Evolutionary conservation across 2,888 invertebrate species (phyloP).

Genomic region (Dryococelus australis): DNA sequence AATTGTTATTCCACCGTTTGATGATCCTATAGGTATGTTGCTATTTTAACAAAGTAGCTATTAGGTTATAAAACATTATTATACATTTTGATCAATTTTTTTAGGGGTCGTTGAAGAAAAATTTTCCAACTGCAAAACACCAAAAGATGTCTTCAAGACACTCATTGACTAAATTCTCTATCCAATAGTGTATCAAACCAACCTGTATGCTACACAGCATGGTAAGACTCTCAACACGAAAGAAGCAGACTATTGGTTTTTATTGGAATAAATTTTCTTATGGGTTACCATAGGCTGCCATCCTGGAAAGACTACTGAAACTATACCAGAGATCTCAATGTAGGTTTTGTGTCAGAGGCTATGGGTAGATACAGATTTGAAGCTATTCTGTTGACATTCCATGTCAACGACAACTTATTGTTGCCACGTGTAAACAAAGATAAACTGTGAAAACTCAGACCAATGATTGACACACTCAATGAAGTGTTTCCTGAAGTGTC

Average conservation of each 20-base stretch:
- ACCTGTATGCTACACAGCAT: constrained; percentile 23
- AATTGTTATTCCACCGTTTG: no score
- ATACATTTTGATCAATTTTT: no score
- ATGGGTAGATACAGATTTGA: constrained; percentile 43
- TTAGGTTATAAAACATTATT: no score
- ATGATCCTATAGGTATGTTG: no score
- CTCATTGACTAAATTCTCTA: not conserved
- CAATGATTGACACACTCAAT: constrained; percentile 40
- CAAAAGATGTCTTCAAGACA: not conserved
- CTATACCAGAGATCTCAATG: not conserved
- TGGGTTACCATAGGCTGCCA: constrained; percentile 12
- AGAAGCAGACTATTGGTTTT: not conserved
- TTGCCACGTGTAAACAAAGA: constrained; percentile 39
- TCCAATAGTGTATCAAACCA: not conserved
- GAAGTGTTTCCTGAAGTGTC: no score
- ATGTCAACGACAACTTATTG: constrained; percentile 44
- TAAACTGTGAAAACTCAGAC: constrained; percentile 44
- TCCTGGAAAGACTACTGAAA: constrained; percentile 11
- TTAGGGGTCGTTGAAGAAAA: not conserved
- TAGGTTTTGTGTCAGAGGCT: constrained; percentile 36
- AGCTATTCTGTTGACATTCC: constrained; percentile 42
- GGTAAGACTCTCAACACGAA: not conserved
- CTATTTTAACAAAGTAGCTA: no score
- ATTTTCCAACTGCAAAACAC: not conserved
- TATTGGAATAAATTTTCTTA: constrained; percentile 6